Conservation (phyloP, 30 jellyfish, hydroid and myxozoan genomes). For the Pseudorhiza aurosa region DNA sequence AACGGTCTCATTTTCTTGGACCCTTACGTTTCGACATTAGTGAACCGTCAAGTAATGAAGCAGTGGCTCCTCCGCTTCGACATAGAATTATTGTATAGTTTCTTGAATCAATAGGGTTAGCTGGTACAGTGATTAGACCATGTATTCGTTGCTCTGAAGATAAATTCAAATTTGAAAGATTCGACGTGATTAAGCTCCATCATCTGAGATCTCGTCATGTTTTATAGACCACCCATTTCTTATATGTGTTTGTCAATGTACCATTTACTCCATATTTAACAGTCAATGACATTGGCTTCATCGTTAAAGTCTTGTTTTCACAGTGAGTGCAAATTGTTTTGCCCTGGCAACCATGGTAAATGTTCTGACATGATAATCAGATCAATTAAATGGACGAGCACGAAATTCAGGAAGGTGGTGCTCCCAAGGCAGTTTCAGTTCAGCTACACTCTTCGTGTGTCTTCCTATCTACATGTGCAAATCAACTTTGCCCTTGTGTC, state of each 20-base stretch:
- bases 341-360: conserved; percentile 53
- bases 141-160: too few relatives aligned
- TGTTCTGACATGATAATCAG: conserved; percentile 46
- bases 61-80: too few relatives aligned
- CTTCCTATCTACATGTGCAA: conserved; percentile 51
- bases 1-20: too few relatives aligned
- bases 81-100: too few relatives aligned
- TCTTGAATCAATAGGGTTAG: too few relatives aligned
- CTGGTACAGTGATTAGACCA: too few relatives aligned
- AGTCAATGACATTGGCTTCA: neutral
- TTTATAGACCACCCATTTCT: too few relatives aligned
- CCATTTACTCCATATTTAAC: neutral
- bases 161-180: too few relatives aligned
- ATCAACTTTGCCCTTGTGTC: conserved; percentile 32
- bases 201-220: too few relatives aligned
- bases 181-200: too few relatives aligned
- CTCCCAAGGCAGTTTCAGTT: conserved; percentile 41
- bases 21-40: too few relatives aligned
- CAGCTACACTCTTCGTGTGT: conserved; percentile 62
- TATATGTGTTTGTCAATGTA: neutral
- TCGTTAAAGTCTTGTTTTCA: neutral
- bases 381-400: conserved; percentile 69
- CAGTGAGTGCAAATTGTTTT: conserved; percentile 63
- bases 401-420: conserved; percentile 55
- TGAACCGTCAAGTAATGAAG: too few relatives aligned